phyloP scores from a whole-genome alignment of 2,113 vertebrate genomes.

The Carassius gibelio region DNA sequence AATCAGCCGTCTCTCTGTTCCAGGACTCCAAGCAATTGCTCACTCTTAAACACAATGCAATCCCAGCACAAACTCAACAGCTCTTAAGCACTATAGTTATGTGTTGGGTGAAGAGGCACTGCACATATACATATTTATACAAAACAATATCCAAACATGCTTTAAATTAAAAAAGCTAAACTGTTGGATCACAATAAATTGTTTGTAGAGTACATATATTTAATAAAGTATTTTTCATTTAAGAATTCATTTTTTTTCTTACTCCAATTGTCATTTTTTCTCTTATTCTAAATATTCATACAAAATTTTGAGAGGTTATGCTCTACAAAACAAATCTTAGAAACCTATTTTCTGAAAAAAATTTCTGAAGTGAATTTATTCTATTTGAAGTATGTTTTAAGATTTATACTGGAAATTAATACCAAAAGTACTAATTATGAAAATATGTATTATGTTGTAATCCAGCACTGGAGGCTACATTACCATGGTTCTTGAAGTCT shows the following conservation, averaged over 20 bases:
- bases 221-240: too few species aligned
- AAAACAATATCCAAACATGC: too few species aligned
- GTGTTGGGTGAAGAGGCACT: background rate
- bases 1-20: background rate
- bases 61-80: background rate
- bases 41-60: background rate
- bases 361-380: background rate
- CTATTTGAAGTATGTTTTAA: background rate
- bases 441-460: background rate
- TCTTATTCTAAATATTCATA: too few species aligned
- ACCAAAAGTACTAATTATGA: background rate
- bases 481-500: conserved; percentile 90
- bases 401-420: background rate
- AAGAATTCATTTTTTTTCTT: too few species aligned
- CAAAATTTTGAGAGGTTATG: too few species aligned
- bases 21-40: background rate
- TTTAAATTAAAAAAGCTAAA: too few species aligned
- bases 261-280: too few species aligned
- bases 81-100: background rate
- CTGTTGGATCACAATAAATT: too few species aligned
- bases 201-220: too few species aligned
- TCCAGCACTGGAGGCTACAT: background rate
- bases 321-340: too few species aligned
- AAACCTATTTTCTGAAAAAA: too few species aligned
- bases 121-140: background rate